Evolutionary conservation across 1,140 invertebrate genomes (phyloP).

Genomic region (Nymphalis io): DNA sequence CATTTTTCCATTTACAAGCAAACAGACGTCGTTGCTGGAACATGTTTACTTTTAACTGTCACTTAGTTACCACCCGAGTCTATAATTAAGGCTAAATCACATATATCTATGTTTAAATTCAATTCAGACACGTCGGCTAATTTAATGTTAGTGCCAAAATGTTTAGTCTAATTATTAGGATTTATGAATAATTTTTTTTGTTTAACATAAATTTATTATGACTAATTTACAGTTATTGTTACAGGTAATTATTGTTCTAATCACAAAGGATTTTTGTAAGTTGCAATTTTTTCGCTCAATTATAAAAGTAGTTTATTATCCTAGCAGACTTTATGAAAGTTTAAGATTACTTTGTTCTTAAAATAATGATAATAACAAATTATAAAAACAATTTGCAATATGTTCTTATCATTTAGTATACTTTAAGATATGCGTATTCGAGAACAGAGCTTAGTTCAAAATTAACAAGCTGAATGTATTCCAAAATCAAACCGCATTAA

Average conservation of each 20-base stretch:
- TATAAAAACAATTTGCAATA: conserved; percentile 2
- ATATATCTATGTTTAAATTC: conserved; percentile 45
- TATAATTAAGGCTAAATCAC: conserved; percentile 51
- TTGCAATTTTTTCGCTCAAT: not conserved
- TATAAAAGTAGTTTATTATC: not conserved
- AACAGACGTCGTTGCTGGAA: conserved; percentile 46
- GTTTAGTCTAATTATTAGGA: not conserved
- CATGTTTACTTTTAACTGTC: conserved; percentile 56
- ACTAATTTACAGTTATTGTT: conserved; percentile 15
- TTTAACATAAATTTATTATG: conserved; percentile 1
- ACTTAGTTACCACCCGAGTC: conserved; percentile 25
- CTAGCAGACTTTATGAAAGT: not conserved
- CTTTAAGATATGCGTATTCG: not conserved
- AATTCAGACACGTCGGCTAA: not conserved
- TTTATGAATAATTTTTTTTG: not conserved
- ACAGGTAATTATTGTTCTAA: conserved; percentile 13
- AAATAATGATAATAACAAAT: not conserved
- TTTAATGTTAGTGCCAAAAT: conserved; percentile 24
- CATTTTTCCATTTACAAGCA: conserved; percentile 52
- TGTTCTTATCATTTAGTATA: not conserved
- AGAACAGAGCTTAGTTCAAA: conserved; percentile 25
- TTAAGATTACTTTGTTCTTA: not conserved
- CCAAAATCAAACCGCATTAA: conserved; percentile 65
- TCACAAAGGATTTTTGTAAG: not conserved
- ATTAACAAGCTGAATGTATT: conserved; percentile 44